Evolutionary conservation across 64 coral and sea anemone species (phyloP), one percentile per base, ranked within the genome.

Genomic region (Catalaphyllia jardinei): DNA sequence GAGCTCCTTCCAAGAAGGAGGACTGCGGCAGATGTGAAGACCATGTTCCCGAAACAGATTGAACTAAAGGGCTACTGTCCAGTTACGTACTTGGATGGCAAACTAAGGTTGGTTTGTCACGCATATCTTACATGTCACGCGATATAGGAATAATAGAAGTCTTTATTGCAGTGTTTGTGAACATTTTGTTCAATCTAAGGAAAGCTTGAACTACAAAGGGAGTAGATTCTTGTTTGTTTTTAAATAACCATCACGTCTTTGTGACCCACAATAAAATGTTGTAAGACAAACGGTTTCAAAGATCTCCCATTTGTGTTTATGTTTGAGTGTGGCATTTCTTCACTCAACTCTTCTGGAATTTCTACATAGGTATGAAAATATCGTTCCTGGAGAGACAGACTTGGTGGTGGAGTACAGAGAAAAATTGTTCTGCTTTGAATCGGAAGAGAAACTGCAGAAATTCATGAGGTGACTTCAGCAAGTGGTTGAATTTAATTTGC

Each of bases 21-120:
- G 73, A 95, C 97, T 12, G 87, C 88, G n/a, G 82, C 88, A 15
- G 93, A 98, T 29, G 93, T 98, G 17, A 98, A 98, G 69, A 52
- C 87, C 5, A 95, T 90, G 86, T 98, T 98, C 67, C 96, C 96
- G 3, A 92, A 79, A 80, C 90, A 93, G 77, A 98, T 98, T 83
- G 93, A 98, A 73, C 42, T 98, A 13, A 94, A 98, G 74, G 96
- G 96, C 16, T 98, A 98, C 55, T 98, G 96, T 86, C 96, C 96
- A 0, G 90, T 98, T 4, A 98, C 96, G 3, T 98, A 80, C 72
- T 79, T 94, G 80, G 93, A 98, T 91, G 96, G 96, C 15, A 98
- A 95, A 77, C 90, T 88, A 19, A 98, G 96, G 96, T 95, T 49
- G 60, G 83, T 12, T 1, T 46, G 42, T 46, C 42, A 46, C 42